Evolutionary conservation across 2,113 vertebrate genomes (phyloP).

Genomic region (Lampris incognitus): DNA sequence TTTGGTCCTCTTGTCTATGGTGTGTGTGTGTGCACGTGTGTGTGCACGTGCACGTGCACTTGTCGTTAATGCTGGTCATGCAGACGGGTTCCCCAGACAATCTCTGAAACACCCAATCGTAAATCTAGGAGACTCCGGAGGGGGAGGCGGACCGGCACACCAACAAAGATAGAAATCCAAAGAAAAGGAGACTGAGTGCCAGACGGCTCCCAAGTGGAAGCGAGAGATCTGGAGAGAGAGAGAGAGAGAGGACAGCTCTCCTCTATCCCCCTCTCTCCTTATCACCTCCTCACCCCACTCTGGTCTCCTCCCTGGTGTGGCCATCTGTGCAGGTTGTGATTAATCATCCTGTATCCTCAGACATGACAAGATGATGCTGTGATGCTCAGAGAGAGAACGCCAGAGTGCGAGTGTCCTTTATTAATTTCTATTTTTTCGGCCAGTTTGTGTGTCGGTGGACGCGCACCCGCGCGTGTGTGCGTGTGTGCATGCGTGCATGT

Average conservation of each 20-base stretch:
- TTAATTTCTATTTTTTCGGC: neutral
- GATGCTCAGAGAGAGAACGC: slow-evolving; percentile 47
- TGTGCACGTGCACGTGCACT: slow-evolving; percentile 8
- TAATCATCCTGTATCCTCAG: slow-evolving; percentile 74
- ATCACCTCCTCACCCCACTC: neutral
- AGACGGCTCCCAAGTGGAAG: slow-evolving; percentile 43
- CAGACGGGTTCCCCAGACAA: slow-evolving; percentile 17
- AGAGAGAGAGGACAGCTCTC: slow-evolving; percentile 48
- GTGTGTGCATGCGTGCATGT: neutral
- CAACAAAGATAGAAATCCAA: slow-evolving; percentile 10
- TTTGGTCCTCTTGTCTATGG: too few relatives aligned
- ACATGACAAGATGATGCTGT: slow-evolving; percentile 61
- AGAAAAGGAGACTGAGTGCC: slow-evolving; percentile 10
- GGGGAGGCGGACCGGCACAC: slow-evolving; percentile 24
- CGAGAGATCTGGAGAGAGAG: slow-evolving; percentile 29
- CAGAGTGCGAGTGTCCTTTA: neutral
- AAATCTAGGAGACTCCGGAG: slow-evolving; percentile 49
- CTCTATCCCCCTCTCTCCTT: slow-evolving; percentile 44
- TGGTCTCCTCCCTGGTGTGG: slow-evolving; percentile 51
- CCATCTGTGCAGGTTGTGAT: slow-evolving; percentile 76
- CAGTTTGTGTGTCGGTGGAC: neutral
- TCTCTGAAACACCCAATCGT: slow-evolving; percentile 46
- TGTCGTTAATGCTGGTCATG: slow-evolving; percentile 52
- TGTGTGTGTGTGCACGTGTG: neutral
- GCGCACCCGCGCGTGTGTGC: slow-evolving; percentile 22